Base-by-base conservation (phyloP, 1,140 invertebrate species). In the Drosophila fuyamai region DNA sequence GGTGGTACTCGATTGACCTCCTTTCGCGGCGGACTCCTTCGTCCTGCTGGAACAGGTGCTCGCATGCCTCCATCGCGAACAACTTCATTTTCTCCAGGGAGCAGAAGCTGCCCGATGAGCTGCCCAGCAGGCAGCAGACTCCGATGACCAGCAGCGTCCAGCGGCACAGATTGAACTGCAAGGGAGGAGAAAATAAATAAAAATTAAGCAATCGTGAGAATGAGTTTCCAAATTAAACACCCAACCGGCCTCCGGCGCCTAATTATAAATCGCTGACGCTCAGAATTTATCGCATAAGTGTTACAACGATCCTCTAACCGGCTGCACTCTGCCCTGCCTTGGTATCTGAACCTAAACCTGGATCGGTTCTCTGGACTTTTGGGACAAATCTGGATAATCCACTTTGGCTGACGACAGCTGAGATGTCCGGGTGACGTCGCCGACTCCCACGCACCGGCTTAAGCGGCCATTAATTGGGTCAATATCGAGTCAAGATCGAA, bases 31-130 rank as follows among this genome's bases (percentile, higher is more conserved):
- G 56, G 5, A 55, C 55, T 10, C 50, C 73, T 36, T 86, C 90
- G 32, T 91, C 86, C 67, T 78, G 68, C 54, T 78, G 68, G 18
- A 91, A 92, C 2, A 92, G 44, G 23, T 91, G 86, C 54, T 92
- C 90, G 32, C 90, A 92, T 0, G 90, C 90, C 58, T 92, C 86
- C 55, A 88, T 80, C 1, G 90, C 90, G 4, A 77, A 89, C 18
- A 68, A 79, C 23, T 86, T 92, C 90, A 92, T 92, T 10, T 70
- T 62, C 40, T 92, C 90, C 73, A 92, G 56, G 10, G 90, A 92
- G 54, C 90, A 92, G 38, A 70, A 65, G 65, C 44, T 47, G 57
- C 66, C 14, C 55, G 74, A 27, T 10, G 80, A 54, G 35, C 57
- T 67, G 40, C 29, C 59, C 47, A 89, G 41, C 53, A 84, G 51